phyloP scores from a whole-genome alignment of 2,797 vertebrate genomes.

The Morelia viridis region DNA sequence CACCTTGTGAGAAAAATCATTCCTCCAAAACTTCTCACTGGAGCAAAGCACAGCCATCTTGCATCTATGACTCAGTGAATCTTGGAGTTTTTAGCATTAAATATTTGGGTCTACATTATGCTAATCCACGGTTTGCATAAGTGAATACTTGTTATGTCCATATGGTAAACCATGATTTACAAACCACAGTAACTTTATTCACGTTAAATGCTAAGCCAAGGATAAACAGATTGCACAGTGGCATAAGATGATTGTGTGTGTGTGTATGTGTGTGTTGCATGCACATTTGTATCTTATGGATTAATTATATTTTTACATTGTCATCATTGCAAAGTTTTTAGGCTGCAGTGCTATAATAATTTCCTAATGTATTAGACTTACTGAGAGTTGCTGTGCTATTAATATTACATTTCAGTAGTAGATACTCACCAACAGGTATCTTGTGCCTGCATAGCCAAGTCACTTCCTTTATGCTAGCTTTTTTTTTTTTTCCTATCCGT shows the following conservation, averaged over 20 bases:
- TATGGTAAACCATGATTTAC: background rate
- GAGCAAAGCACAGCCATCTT: background rate
- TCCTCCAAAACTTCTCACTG: background rate
- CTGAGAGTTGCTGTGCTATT: background rate
- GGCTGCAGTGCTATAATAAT: background rate
- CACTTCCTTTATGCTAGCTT: slow-evolving; percentile 32
- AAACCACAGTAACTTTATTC: background rate
- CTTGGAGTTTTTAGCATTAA: background rate
- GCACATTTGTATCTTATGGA: background rate
- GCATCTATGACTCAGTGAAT: too few relatives aligned
- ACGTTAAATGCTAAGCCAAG: background rate
- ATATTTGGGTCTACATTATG: background rate
- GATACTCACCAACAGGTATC: slow-evolving; percentile 44
- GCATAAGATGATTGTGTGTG: too few relatives aligned
- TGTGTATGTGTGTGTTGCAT: background rate
- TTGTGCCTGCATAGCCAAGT: slow-evolving; percentile 30
- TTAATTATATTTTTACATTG: background rate
- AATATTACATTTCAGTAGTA: slow-evolving; percentile 21
- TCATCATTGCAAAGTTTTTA: slow-evolving; percentile 35
- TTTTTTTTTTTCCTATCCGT: background rate
- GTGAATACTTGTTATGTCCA: background rate
- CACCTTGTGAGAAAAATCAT: background rate
- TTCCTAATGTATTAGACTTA: background rate
- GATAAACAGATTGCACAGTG: background rate
- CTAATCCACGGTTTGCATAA: background rate